Base-by-base conservation (phyloP, 2,113 vertebrate genomes). In the Gila orcuttii region DNA sequence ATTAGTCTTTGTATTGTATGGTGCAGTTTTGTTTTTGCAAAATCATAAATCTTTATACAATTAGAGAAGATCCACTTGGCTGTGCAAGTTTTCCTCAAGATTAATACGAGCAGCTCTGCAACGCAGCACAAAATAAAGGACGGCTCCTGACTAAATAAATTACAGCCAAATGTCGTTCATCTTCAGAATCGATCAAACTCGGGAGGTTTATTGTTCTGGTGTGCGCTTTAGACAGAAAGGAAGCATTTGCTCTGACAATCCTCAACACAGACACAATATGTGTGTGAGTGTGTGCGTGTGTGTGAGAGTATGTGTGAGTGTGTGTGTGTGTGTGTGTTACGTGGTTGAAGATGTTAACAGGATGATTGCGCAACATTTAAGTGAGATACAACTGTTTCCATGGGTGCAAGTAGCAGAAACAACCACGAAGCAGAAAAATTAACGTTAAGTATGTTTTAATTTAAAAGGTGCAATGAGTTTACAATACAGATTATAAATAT, bases 31-130 rank as follows among this genome's bases (percentile, higher is more conserved):
- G 71, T 66, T 42, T 73, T 59, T 60, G 64, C 31, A 25, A 79
- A 85, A 86, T 59, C 74, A 74, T 78, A 86, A 82, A 75, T 88
- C 79, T 73, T 85, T 60, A n/a, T 39, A 25, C 77, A 88, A 84
- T 88, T 88, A 78, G 39, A 33, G 57, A 69, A 28, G 66, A 75
- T 86, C n/a, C 74, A 83, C 52, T 88, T 74, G 74, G 25, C 82
- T 77, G 82, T 83, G 84, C 79, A 60, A 62, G 71, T 86, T 88
- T 83, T n/a, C 42, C 31, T 28, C 23, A 57, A 85, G 84, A 85
- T 79, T 79, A 85, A 85, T 85, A 57, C 12, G 52, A 79, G 50
- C 33, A 25, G 47, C 77, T 42, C 77, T 79, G 60, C 45, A 19
- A 57, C 69, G 6, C 25, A 3, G 59, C 52, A 71, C 25, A 71